These are phyloP conservation scores for Anthrax anthrax DNA, from an alignment of 2,888 invertebrate species.

Conservation along the genomic window DNA sequence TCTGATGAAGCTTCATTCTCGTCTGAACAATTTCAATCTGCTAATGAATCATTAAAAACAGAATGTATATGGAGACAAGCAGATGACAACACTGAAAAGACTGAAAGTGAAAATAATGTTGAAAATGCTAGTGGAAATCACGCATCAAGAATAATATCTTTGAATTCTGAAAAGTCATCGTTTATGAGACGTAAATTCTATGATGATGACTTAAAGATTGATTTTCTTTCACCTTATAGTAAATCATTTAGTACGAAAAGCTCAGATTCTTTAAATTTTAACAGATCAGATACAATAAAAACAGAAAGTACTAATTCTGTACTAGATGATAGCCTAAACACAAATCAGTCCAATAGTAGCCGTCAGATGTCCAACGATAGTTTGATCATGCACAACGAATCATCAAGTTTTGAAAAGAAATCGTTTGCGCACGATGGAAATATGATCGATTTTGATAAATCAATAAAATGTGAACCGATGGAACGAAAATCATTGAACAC, in stretches of 20 bases:
- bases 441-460: too few species aligned
- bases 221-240: neutral
- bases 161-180: neutral
- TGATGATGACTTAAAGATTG: neutral
- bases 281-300: too few species aligned
- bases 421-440: too few species aligned
- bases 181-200: neutral
- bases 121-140: conserved; percentile 5
- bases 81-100: conserved; percentile 4
- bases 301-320: too few species aligned
- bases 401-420: too few species aligned
- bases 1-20: conserved; percentile 13
- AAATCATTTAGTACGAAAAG: neutral
- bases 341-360: too few species aligned
- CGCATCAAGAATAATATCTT: conserved; percentile 1
- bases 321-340: too few species aligned
- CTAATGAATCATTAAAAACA: conserved; percentile 18
- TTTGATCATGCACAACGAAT: too few species aligned
- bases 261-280: neutral
- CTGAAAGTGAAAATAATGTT: conserved; percentile 13
- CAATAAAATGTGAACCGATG: too few species aligned
- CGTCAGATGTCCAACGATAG: too few species aligned
- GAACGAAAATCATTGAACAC: neutral
- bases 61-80: conserved; percentile 6
- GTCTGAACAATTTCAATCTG: conserved; percentile 25